Conservation (phyloP, 2,797 vertebrate genomes). For the Scyliorhinus canicula region DNA sequence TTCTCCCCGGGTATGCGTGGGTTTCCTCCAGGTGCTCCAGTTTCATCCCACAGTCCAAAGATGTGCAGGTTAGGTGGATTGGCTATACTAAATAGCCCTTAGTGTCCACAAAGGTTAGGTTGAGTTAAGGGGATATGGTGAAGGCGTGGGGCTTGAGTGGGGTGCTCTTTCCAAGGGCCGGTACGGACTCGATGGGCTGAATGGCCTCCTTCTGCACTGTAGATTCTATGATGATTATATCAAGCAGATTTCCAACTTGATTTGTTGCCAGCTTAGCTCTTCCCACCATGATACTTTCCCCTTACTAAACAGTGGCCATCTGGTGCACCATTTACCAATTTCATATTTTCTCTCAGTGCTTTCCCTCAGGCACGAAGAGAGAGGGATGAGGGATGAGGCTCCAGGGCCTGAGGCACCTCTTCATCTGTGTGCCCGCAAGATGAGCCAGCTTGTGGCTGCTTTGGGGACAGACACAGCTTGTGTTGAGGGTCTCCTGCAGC, state of each 20-base stretch:
- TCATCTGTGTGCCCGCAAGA: neutral
- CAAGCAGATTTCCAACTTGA: neutral
- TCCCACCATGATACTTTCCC: neutral
- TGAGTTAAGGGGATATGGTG: too few species aligned
- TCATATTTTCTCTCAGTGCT: neutral
- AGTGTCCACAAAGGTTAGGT: too few species aligned
- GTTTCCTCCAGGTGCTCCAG: too few species aligned
- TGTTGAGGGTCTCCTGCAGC: neutral
- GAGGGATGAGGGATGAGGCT: neutral
- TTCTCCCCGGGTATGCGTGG: too few species aligned
- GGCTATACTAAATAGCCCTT: too few species aligned
- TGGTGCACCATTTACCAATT: neutral
- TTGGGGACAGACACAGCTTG: neutral
- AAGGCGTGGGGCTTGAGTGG: too few species aligned
- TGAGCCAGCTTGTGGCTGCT: neutral
- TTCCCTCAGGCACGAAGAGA: neutral
- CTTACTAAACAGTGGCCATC: neutral
- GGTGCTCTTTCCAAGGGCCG: too few species aligned
- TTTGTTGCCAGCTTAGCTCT: neutral
- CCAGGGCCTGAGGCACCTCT: neutral
- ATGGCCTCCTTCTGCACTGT: too few species aligned
- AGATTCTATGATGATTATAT: too few species aligned
- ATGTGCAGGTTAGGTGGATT: too few species aligned
- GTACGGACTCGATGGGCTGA: too few species aligned
- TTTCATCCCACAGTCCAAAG: too few species aligned